Percentiles rank a stretch among this genome's conserved stretches.
Conservation (phyloP, 92 coral and sea anemone genomes). For the Palythoa heliodiscus region DNA sequence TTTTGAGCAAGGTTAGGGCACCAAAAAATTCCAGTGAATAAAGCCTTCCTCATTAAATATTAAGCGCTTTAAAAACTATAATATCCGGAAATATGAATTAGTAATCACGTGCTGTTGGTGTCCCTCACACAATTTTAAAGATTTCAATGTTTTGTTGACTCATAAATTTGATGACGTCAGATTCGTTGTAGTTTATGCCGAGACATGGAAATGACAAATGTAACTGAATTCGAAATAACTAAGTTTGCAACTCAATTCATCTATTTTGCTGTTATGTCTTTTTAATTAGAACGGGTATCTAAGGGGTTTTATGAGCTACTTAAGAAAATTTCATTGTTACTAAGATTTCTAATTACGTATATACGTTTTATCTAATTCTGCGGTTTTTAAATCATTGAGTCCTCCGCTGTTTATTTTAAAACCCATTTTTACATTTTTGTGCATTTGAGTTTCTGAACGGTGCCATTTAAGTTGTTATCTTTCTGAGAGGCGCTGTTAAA, state of each 20-base stretch:
- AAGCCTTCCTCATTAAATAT: background rate
- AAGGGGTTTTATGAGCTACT: background rate
- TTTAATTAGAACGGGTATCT: background rate
- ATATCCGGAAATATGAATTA: background rate
- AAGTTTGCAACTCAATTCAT: background rate
- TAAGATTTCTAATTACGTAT: background rate
- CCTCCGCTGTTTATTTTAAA: too few relatives aligned
- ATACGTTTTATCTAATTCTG: background rate
- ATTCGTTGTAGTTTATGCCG: background rate
- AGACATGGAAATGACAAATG: too few relatives aligned
- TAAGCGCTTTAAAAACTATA: background rate
- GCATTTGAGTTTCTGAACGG: too few relatives aligned
- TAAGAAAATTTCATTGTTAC: background rate
- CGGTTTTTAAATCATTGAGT: background rate
- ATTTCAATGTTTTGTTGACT: background rate
- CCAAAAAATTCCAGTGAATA: background rate
- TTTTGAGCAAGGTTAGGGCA: background rate
- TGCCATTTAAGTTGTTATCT: too few relatives aligned
- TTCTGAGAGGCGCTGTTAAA: too few relatives aligned
- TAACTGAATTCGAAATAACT: background rate
- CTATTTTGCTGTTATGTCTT: background rate
- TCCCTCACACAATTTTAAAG: background rate
- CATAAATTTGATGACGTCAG: background rate
- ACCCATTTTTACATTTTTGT: too few relatives aligned
- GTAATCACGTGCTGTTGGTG: background rate